Evolutionary conservation across 2,888 invertebrate genomes (phyloP), one percentile per base, ranked within the genome.

Genomic region (Matsumyia berberina): DNA sequence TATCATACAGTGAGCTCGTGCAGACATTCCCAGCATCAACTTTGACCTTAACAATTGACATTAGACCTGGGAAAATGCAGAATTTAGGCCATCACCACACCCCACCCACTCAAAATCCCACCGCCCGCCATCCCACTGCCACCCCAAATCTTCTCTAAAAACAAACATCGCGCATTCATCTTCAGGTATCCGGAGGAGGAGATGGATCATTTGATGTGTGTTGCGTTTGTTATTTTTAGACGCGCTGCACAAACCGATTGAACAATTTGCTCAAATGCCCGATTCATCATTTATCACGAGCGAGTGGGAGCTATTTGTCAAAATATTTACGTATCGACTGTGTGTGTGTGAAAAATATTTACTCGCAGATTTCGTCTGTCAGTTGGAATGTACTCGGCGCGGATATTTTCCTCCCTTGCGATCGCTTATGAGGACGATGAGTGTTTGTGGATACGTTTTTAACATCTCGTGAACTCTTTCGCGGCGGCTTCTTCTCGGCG

Each of bases 311-410:
- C 74, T 80, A 85, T 85, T 85, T 85, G 85, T 85, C 85, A 85
- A 85, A 85, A 85, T 85, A 85, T 85, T 85, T 85, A 85, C 80
- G 64, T 80, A 85, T 76, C 85, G 80, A 85, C 80, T 82, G 12
- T 74, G 42, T 78, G 42, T 78, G 76, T 80, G 80, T 74, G 62
- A 74, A 85, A 85, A 85, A 85, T 85, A 85, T 85, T 85, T 85
- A 85, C 85, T 80, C 85, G 74, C 55, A 42, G 69, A 80, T 57
- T 85, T 85, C 42, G 69, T 80, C 85, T 80, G 85, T 85, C 85
- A 85, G 80, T 76, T 46, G 58, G 70, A 58, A 80, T 85, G 80
- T 85, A 85, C 72, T 64, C 35, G 19, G 35, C 37, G 64, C 42
- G 24, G 62, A 69, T 73, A 80, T 80, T 85, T 85, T 85, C 46